These are phyloP conservation scores for Oryzias woworae DNA, from an alignment of 2,113 vertebrate species.

Conservation along the genomic window DNA sequence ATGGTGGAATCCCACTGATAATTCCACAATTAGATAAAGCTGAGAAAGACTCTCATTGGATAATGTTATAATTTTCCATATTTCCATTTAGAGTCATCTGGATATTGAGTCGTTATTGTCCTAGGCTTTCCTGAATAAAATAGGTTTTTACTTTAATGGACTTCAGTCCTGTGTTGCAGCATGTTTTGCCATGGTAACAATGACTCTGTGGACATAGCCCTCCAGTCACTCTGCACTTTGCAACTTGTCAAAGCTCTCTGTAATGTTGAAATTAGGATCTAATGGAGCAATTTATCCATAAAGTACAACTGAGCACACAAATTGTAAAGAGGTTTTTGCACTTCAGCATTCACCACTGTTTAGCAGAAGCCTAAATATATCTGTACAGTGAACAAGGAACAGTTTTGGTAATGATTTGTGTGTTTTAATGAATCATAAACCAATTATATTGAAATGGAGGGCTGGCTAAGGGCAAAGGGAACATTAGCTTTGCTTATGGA, in stretches of 20 bases:
- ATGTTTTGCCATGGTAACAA: slow-evolving; percentile 44
- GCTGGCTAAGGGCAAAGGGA: slow-evolving; percentile 5
- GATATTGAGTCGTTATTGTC: not conserved
- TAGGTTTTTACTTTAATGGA: slow-evolving; percentile 33
- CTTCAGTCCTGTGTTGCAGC: slow-evolving; percentile 43
- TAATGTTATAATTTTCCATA: not conserved
- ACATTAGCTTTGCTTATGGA: slow-evolving; percentile 44
- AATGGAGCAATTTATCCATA: slow-evolving; percentile 44
- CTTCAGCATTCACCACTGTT: slow-evolving; percentile 7
- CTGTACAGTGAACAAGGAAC: slow-evolving; percentile 12
- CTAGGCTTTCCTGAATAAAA: not conserved
- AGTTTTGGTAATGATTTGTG: slow-evolving; percentile 19
- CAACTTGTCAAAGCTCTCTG: slow-evolving; percentile 10
- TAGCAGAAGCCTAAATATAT: slow-evolving; percentile 7
- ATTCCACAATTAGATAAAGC: not conserved
- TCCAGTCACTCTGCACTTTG: slow-evolving; percentile 1
- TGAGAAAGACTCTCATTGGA: not conserved
- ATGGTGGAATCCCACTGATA: not conserved
- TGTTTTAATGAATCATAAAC: slow-evolving; percentile 61
- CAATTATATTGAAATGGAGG: slow-evolving; percentile 45
- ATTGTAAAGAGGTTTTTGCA: slow-evolving; percentile 22
- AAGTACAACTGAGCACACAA: slow-evolving; percentile 23
- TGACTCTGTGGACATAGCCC: slow-evolving; percentile 20
- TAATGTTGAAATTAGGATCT: slow-evolving; percentile 24
- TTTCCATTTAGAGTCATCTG: slow-evolving; percentile 13